Evolutionary conservation across 2,888 invertebrate species (phyloP).

Genomic region (Idaea aversata): DNA sequence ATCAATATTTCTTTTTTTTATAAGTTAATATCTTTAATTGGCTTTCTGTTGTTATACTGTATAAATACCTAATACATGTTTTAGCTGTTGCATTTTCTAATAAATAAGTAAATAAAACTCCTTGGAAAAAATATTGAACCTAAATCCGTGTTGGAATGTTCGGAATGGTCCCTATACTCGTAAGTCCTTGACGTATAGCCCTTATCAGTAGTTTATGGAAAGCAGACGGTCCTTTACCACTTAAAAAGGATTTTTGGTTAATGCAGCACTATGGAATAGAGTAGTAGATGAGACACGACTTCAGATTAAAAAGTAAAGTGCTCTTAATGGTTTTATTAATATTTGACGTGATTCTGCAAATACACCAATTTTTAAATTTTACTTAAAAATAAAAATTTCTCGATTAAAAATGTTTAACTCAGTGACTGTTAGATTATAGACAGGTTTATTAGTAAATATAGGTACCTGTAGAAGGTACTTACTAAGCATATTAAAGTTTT

Average conservation of each 20-base stretch:
- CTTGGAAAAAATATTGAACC: background rate
- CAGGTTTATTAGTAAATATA: background rate
- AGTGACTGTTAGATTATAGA: background rate
- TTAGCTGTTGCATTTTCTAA: too few species aligned
- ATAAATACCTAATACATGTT: too few species aligned
- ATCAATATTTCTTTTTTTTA: too few species aligned
- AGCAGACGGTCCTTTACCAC: conserved; percentile 59
- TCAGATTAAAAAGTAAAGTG: background rate
- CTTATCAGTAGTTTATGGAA: conserved; percentile 69
- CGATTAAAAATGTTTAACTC: background rate
- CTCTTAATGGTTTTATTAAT: too few species aligned
- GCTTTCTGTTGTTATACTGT: too few species aligned
- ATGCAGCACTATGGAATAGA: conserved; percentile 31
- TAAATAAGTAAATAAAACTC: background rate
- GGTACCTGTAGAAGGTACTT: background rate
- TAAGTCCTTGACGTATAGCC: conserved; percentile 48
- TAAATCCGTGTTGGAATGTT: conserved; percentile 34
- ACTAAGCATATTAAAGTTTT: background rate
- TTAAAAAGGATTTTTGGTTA: conserved; percentile 58
- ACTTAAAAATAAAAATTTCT: too few species aligned
- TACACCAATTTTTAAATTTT: too few species aligned
- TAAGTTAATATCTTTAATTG: too few species aligned
- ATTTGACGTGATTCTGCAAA: too few species aligned
- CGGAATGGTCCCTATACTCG: conserved; percentile 28
- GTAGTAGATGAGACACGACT: conserved; percentile 16